Conservation (phyloP, 2,113 vertebrate genomes). For the Macheiramphus alcinus region DNA sequence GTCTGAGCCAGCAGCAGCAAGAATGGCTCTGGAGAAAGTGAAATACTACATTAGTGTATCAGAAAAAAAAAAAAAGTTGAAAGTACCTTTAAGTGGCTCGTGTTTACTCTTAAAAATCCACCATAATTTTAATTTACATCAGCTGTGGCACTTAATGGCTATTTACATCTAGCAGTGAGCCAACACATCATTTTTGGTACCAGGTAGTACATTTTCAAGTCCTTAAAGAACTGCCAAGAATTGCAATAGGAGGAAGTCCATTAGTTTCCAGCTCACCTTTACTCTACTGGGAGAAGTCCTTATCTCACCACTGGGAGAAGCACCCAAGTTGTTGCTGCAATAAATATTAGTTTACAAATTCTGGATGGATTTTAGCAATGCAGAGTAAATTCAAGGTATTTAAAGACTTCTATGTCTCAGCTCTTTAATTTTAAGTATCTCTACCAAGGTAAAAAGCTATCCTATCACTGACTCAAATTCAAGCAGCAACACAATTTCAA, state of each 20-base stretch:
- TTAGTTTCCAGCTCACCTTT: not conserved
- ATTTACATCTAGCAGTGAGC: not conserved
- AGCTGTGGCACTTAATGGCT: not conserved
- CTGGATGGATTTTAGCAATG: not conserved
- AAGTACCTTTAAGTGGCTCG: not conserved
- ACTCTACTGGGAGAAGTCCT: not conserved
- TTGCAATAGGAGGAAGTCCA: not conserved
- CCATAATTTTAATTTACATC: not conserved
- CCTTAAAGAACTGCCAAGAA: not conserved
- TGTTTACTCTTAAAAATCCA: not conserved
- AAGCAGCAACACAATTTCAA: not conserved
- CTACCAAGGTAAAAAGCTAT: not conserved
- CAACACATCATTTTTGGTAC: not conserved
- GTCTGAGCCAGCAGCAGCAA: not conserved
- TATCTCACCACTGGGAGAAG: not conserved
- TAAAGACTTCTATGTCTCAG: not conserved
- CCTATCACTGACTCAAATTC: not conserved
- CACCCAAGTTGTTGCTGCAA: not conserved
- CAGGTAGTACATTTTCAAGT: not conserved
- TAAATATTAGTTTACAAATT: not conserved
- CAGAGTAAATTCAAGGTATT: not conserved
- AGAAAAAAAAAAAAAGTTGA: not conserved
- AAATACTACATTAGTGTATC: not conserved
- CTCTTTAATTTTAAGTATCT: not conserved
- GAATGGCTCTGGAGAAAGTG: not conserved